Conservation (phyloP, 2,797 vertebrate species). For the Adelosebastes latens region DNA sequence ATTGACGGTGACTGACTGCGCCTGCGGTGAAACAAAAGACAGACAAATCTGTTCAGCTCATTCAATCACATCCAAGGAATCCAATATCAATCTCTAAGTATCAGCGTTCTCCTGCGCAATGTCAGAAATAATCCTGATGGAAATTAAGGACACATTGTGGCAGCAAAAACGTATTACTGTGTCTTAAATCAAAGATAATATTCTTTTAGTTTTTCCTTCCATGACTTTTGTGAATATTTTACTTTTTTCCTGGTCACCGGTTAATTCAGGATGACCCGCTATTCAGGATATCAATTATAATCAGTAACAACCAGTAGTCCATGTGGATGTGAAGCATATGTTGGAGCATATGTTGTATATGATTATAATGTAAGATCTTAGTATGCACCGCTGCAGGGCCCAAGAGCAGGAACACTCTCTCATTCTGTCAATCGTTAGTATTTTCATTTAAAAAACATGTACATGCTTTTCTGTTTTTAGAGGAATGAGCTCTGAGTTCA, state of each 20-base stretch:
- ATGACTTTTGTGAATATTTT: constrained; percentile 17
- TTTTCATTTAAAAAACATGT: not conserved
- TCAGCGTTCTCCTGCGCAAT: constrained; percentile 25
- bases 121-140: constrained; percentile 43
- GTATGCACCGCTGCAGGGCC: constrained; percentile 37
- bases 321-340: constrained; percentile 67
- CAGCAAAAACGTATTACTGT: constrained; percentile 7
- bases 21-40: constrained; percentile 45
- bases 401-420: constrained; percentile 38
- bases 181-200: constrained; percentile 21
- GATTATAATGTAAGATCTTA: constrained; percentile 50
- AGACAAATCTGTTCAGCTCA: constrained; percentile 20
- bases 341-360: constrained; percentile 65
- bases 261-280: constrained; percentile 53
- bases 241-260: constrained; percentile 7
- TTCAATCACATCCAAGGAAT: constrained; percentile 43
- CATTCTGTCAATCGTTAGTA: not conserved
- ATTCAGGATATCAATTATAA: constrained; percentile 58
- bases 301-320: constrained; percentile 53
- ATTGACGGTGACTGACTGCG: constrained; percentile 30
- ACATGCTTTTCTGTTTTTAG: not conserved
- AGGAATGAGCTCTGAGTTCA: constrained; percentile 3
- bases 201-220: not conserved
- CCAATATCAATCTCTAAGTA: constrained; percentile 39
- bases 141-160: constrained; percentile 41